Conservation (phyloP, 2,888 invertebrate genomes). For the Melangyna quadrimaculata region DNA sequence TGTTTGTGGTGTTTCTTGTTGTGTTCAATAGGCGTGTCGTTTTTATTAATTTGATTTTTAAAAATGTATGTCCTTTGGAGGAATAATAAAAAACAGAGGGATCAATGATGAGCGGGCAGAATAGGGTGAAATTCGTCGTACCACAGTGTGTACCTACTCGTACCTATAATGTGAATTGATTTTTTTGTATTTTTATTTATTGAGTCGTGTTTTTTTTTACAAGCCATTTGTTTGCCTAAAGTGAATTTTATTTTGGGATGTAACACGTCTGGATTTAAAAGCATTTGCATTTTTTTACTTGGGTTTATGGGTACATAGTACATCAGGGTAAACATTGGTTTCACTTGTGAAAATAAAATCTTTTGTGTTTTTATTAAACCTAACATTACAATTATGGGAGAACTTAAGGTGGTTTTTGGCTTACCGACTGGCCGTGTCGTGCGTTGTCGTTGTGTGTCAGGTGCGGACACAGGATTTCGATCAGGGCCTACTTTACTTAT, state of each 20-base stretch:
- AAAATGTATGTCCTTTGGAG: background rate
- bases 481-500: too few species aligned
- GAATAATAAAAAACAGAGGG: too few species aligned
- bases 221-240: background rate
- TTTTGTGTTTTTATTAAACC: background rate
- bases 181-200: constrained; percentile 6
- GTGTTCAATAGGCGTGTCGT: constrained; percentile 54
- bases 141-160: constrained; percentile 10
- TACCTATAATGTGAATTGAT: too few species aligned
- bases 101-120: background rate
- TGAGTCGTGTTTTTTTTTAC: background rate
- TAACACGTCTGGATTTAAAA: background rate
- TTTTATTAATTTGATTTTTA: constrained; percentile 60
- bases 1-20: constrained; percentile 15
- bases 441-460: too few species aligned
- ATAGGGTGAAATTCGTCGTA: background rate
- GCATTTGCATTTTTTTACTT: background rate
- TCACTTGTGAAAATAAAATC: background rate
- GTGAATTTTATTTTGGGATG: background rate
- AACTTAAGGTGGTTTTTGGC: background rate
- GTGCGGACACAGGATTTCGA: too few species aligned
- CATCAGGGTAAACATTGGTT: background rate
- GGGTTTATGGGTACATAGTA: too few species aligned
- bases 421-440: too few species aligned
- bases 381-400: background rate